Percentiles rank a stretch among this genome's conserved stretches.
phyloP scores from a whole-genome alignment of 1,140 invertebrate genomes.

The Belonocnema kinseyi region DNA sequence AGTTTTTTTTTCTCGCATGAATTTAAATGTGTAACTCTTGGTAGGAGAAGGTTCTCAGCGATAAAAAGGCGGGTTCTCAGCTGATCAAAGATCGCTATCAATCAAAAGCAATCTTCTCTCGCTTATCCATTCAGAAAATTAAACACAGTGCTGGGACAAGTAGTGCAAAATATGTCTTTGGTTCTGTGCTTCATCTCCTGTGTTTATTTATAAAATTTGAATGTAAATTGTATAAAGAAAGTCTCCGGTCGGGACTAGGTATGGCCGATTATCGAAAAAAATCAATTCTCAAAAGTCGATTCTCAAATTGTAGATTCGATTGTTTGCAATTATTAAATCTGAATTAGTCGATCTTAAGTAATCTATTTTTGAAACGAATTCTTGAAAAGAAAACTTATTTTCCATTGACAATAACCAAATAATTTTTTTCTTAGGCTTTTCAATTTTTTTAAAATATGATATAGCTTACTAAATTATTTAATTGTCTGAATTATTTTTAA shows the following conservation, averaged over 20 bases:
- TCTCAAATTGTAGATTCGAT: no score
- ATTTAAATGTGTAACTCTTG: not conserved
- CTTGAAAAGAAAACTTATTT: no score
- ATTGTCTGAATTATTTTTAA: no score
- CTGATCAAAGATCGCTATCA: not conserved
- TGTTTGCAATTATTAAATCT: no score
- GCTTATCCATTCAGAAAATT: not conserved
- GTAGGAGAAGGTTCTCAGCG: not conserved
- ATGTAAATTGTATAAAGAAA: not conserved
- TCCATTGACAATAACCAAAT: no score
- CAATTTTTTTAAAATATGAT: no score
- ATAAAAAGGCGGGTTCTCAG: not conserved
- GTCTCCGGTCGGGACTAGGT: not conserved
- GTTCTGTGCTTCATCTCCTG: not conserved
- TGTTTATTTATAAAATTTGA: not conserved
- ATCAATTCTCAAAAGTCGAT: not conserved
- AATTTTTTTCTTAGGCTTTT: no score
- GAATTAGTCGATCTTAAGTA: no score
- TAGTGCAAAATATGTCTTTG: conserved; percentile 12
- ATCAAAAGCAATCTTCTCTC: not conserved
- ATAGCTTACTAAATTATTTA: no score
- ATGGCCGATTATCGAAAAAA: not conserved
- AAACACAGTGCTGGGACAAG: conserved; percentile 8
- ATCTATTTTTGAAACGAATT: no score
- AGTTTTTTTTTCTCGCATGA: no score